A percentile compares a stretch with the other conserved stretches of the same genome.
Evolutionary conservation across 2,113 vertebrate species (phyloP).

Genomic region (Callospermophilus lateralis): DNA sequence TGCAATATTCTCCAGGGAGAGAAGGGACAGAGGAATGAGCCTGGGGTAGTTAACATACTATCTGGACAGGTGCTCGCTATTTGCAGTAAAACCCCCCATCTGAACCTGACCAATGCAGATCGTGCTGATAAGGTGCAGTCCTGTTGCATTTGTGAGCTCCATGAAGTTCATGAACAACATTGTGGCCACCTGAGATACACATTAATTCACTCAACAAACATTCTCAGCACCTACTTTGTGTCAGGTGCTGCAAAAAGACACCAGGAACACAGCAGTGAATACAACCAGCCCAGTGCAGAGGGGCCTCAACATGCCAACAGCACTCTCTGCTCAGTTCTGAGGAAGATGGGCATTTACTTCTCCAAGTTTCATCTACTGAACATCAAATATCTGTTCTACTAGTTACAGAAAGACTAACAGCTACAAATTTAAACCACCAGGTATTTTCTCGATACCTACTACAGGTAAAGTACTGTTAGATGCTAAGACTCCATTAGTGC

Average conservation of each 20-base stretch:
- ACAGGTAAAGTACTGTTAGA: background rate
- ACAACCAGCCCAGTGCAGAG: background rate
- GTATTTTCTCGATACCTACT: background rate
- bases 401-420: background rate
- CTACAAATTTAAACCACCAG: background rate
- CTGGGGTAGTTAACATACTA: fast-evolving
- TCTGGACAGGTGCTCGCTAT: background rate
- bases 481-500: background rate
- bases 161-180: background rate
- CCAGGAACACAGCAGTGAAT: background rate
- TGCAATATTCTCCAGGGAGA: background rate
- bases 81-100: background rate
- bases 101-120: background rate
- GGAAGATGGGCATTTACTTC: background rate
- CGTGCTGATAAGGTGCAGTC: background rate
- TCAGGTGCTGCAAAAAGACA: background rate
- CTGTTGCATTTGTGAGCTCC: background rate
- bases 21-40: background rate
- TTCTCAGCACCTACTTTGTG: background rate
- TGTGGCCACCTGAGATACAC: background rate
- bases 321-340: background rate
- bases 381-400: background rate
- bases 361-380: background rate
- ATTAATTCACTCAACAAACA: background rate
- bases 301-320: fast-evolving